Evolutionary conservation across 2,888 invertebrate species (phyloP).

Genomic region (Leistus spinibarbis): DNA sequence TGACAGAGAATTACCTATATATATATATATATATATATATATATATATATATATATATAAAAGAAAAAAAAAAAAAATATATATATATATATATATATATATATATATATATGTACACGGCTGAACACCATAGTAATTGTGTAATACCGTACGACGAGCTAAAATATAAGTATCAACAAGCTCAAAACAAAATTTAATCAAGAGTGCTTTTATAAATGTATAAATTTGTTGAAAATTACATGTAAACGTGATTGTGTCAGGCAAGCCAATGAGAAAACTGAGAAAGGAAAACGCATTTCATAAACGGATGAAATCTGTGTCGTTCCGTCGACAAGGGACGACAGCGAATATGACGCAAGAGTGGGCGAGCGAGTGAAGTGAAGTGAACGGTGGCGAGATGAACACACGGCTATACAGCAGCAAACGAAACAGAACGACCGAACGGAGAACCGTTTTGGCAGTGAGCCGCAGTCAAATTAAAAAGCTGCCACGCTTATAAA

Average conservation of each 20-base stretch:
- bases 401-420: neutral
- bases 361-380: neutral
- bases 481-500: slow-evolving; percentile 25
- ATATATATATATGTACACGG: no score
- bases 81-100: no score
- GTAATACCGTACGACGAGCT: no score
- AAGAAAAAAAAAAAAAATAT: no score
- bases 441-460: neutral
- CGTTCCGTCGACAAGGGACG: neutral
- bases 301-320: neutral
- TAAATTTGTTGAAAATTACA: neutral
- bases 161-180: no score
- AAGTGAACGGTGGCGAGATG: neutral
- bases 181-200: no score
- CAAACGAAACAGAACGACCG: slow-evolving; percentile 24
- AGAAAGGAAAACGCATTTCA: neutral
- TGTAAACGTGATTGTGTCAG: neutral
- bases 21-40: no score
- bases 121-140: no score
- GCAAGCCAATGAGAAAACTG: neutral
- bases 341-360: no score
- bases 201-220: neutral
- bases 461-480: slow-evolving; percentile 27
- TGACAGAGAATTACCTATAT: no score
- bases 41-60: no score